A percentile compares a stretch with the other conserved stretches of the same genome.
These are phyloP conservation scores for Globia sparganii DNA, from an alignment of 2,888 invertebrate genomes.

Conservation along the genomic window DNA sequence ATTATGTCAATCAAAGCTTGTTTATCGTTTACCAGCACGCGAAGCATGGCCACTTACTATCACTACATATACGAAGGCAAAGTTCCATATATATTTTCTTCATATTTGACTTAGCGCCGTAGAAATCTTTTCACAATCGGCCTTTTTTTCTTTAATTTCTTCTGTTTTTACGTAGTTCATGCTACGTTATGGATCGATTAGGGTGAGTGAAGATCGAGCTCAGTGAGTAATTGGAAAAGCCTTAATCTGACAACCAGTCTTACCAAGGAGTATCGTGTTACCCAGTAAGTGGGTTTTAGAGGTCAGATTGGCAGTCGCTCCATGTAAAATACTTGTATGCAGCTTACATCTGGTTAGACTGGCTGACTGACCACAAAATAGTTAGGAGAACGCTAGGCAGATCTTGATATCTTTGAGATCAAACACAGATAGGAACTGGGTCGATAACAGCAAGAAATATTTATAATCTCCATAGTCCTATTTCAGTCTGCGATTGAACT, in stretches of 20 bases:
- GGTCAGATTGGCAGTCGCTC: neutral
- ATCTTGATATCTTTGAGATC: neutral
- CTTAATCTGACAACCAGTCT: neutral
- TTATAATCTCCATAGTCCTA: neutral
- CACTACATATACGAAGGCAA: too few species aligned
- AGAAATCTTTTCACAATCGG: neutral
- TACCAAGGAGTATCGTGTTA: neutral
- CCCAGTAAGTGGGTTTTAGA: neutral
- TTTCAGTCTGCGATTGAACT: conserved; percentile 1
- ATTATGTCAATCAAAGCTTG: too few species aligned
- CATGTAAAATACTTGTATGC: neutral
- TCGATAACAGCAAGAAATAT: neutral
- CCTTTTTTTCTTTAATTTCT: neutral
- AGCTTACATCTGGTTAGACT: neutral
- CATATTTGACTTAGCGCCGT: neutral
- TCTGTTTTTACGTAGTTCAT: neutral
- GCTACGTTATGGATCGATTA: neutral
- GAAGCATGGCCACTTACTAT: too few species aligned
- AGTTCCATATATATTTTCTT: neutral
- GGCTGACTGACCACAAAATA: neutral
- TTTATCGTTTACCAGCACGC: too few species aligned
- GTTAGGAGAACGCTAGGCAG: neutral
- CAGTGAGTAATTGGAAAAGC: neutral
- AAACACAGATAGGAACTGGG: neutral
- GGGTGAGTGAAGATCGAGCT: neutral